A percentile compares a stretch with the other conserved stretches of the same genome.
Evolutionary conservation across 1,140 invertebrate genomes (phyloP).

Genomic region (Drosophila triauraria): DNA sequence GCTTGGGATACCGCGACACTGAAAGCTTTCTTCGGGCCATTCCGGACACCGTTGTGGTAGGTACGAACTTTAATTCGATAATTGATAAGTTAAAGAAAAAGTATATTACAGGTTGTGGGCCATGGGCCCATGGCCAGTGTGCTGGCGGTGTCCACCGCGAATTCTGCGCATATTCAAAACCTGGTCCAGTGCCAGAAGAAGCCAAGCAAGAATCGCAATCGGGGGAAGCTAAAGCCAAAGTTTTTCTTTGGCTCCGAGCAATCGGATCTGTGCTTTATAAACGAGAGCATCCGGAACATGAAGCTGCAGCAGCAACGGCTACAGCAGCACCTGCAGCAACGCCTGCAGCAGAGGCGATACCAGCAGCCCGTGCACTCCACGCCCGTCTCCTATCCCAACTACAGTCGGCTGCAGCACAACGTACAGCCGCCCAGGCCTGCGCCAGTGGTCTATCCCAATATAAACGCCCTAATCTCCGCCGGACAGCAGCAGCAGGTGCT

Average conservation of each 20-base stretch:
- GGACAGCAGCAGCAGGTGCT: conserved; percentile 21
- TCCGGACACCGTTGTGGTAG: conserved; percentile 63
- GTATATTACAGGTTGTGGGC: conserved; percentile 51
- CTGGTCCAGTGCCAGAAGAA: conserved; percentile 59
- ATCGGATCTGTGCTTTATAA: conserved; percentile 49
- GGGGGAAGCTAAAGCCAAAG: background rate
- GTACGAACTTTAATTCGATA: background rate
- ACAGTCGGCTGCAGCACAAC: background rate
- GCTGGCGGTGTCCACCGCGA: conserved; percentile 13
- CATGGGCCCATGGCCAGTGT: conserved; percentile 53
- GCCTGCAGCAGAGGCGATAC: background rate
- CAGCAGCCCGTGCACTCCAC: background rate
- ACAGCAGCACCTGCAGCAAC: background rate
- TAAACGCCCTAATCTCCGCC: conserved; percentile 8
- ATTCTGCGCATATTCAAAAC: conserved; percentile 62
- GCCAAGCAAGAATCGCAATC: background rate
- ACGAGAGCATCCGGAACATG: conserved; percentile 15
- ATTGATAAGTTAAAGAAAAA: background rate
- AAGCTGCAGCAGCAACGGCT: background rate
- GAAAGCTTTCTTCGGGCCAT: conserved; percentile 65
- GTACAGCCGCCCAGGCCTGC: background rate
- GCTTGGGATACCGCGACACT: conserved; percentile 58
- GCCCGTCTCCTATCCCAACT: conserved; percentile 20
- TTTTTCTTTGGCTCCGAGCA: conserved; percentile 9
- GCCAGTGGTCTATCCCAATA: conserved; percentile 4